Evolutionary conservation across 2,888 invertebrate genomes (phyloP), one percentile per base, ranked within the genome.

Genomic region (Drosophila macrospina): DNA sequence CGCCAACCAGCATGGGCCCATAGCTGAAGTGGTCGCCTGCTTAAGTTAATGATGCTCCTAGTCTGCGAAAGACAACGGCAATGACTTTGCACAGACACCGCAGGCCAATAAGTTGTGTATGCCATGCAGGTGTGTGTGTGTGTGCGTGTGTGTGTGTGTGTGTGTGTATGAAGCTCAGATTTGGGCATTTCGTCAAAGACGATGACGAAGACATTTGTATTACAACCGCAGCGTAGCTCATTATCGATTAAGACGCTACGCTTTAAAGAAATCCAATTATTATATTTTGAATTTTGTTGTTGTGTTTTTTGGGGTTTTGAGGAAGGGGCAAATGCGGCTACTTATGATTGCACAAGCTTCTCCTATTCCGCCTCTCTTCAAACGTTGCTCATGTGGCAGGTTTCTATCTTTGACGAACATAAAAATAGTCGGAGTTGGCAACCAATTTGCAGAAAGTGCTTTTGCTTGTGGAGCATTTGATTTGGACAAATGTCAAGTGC

Each of bases 201-300:
- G 66, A 81, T 76, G 86, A 68, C 67, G 78, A 70, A 67, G 68
- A 61, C 59, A 66, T 57, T 44, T 47, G 45, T 16, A 8, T 45
- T 41, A 28, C 24, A 34, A 7, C n/a, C 36, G 47, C 62, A 57
- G 63, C 37, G 44, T 62, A 62, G 63, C 88, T 78, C 70, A 88
- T 86, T 84, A 84, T 84, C 79, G 85, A 86, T 86, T 88, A 81
- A 76, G 78, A 37, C 61, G 81, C 59, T 51, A 78, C 72, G 87
- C 79, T 88, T 72, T 66, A 48, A 71, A 63, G 51, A 85, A 86
- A 86, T 86, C 74, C 67, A 67, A 78, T 73, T 73, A 67, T 61
- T 20, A 13, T 8, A 13, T 37, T 15, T 7, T 13, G n/a, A n/a
- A 20, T 20, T 20, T 20, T 20, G 20, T 1, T 5, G 16, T 39